Conservation (phyloP, 1,140 invertebrate genomes). For the Lordiphosa clarofinis region DNA sequence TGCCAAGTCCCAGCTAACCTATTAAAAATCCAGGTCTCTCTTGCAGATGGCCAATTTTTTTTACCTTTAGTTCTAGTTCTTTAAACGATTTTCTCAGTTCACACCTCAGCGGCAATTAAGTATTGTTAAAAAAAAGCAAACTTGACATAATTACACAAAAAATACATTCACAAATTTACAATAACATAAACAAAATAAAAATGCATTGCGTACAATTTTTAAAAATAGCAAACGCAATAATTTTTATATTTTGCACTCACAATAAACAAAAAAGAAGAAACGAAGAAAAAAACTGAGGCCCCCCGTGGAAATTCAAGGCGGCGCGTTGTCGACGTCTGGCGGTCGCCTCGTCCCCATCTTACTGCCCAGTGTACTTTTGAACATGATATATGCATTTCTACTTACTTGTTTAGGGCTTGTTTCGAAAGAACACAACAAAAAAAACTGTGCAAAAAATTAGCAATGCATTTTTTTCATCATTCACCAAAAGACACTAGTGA, state of each 20-base stretch:
- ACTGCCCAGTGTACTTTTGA: constrained; percentile 5
- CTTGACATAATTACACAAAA: constrained; percentile 71
- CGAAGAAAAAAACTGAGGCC: constrained; percentile 20
- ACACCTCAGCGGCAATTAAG: constrained; percentile 8
- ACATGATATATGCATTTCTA: constrained; percentile 14
- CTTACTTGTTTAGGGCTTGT: constrained; percentile 4
- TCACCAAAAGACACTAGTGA: neutral
- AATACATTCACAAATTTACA: constrained; percentile 34
- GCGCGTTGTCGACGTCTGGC: neutral
- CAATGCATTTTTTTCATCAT: constrained; percentile 4
- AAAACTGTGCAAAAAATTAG: constrained; percentile 21
- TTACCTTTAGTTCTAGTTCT: constrained; percentile 10
- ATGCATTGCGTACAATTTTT: constrained; percentile 68
- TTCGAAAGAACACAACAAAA: constrained; percentile 18
- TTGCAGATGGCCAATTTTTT: constrained; percentile 10
- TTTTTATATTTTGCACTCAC: constrained; percentile 42
- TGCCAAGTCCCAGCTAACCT: constrained; percentile 11
- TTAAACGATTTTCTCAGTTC: constrained; percentile 16
- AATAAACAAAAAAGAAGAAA: constrained; percentile 24
- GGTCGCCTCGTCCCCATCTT: neutral
- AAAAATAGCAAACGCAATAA: constrained; percentile 65
- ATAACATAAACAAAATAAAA: constrained; percentile 33
- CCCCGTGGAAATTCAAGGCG: constrained; percentile 40
- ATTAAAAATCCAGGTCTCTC: constrained; percentile 37
- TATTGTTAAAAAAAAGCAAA: constrained; percentile 51